Conservation (phyloP, 2,797 vertebrate genomes). For the Hylomyscus alleni region DNA sequence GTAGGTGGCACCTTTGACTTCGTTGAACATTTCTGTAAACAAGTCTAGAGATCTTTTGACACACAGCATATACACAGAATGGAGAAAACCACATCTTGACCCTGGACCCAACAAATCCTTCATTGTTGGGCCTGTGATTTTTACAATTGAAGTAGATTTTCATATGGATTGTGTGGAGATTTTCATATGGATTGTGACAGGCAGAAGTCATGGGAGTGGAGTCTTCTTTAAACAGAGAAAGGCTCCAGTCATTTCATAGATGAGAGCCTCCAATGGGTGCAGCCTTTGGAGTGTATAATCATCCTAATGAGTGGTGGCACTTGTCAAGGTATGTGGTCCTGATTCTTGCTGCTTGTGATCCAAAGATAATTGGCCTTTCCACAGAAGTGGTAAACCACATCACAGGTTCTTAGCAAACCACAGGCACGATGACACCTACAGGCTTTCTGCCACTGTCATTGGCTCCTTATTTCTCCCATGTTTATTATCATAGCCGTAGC, state of each 20-base stretch:
- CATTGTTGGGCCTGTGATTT: background rate
- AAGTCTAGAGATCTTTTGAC: background rate
- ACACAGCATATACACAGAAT: background rate
- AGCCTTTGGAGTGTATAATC: conserved; percentile 56
- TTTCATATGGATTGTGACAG: background rate
- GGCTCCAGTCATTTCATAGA: conserved; percentile 54
- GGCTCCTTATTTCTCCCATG: conserved; percentile 55
- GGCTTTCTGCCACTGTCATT: background rate
- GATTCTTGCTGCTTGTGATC: conserved; percentile 64
- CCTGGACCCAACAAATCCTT: background rate
- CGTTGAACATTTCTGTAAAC: background rate
- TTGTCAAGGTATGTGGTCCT: conserved; percentile 51
- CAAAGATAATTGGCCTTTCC: conserved; percentile 85
- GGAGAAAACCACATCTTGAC: background rate
- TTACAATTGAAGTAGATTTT: background rate
- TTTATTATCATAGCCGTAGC: conserved; percentile 62
- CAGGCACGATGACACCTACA: conserved; percentile 77
- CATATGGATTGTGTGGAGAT: background rate
- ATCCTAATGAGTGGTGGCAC: background rate
- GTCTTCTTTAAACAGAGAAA: conserved; percentile 22
- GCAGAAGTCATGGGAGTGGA: background rate
- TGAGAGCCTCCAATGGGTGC: fast-evolving
- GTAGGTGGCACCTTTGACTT: background rate
- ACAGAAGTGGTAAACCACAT: conserved; percentile 38
- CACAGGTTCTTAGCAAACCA: conserved; percentile 73